Percentiles rank a stretch among this genome's conserved stretches.
Conservation (phyloP, 2,888 invertebrate genomes). For the Thumatha senex region DNA sequence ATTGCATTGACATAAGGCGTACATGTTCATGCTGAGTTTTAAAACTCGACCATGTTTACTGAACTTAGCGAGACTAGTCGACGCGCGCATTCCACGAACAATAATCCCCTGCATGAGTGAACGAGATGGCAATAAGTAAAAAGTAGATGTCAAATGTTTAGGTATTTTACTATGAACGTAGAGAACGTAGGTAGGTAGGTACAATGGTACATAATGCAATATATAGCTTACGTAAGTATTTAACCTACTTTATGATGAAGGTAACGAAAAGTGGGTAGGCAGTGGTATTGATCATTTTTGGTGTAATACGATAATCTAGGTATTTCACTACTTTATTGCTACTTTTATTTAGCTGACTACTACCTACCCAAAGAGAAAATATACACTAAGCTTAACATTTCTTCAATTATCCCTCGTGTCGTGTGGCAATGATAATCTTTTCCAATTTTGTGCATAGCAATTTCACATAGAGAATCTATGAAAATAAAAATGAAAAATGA, state of each 20-base stretch:
- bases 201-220: conserved; percentile 67
- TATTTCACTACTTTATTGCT: too few relatives aligned
- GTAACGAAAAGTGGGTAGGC: conserved; percentile 37
- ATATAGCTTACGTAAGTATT: conserved; percentile 66
- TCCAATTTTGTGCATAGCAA: too few relatives aligned
- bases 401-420: too few relatives aligned
- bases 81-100: conserved; percentile 81
- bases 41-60: conserved; percentile 52
- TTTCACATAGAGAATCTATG: too few relatives aligned
- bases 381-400: too few relatives aligned
- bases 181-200: conserved; percentile 72
- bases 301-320: too few relatives aligned
- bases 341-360: too few relatives aligned
- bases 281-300: neutral
- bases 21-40: conserved; percentile 18
- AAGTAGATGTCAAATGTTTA: conserved; percentile 82
- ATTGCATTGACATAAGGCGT: conserved; percentile 30
- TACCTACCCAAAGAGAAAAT: too few relatives aligned
- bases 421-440: too few relatives aligned
- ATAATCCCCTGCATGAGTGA: conserved; percentile 72
- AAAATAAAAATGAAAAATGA: too few relatives aligned
- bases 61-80: conserved; percentile 75
- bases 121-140: conserved; percentile 71
- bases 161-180: conserved; percentile 77
- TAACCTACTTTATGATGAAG: conserved; percentile 63